Base-by-base conservation (phyloP, 2,113 vertebrate genomes). In the Nanger granti region DNA sequence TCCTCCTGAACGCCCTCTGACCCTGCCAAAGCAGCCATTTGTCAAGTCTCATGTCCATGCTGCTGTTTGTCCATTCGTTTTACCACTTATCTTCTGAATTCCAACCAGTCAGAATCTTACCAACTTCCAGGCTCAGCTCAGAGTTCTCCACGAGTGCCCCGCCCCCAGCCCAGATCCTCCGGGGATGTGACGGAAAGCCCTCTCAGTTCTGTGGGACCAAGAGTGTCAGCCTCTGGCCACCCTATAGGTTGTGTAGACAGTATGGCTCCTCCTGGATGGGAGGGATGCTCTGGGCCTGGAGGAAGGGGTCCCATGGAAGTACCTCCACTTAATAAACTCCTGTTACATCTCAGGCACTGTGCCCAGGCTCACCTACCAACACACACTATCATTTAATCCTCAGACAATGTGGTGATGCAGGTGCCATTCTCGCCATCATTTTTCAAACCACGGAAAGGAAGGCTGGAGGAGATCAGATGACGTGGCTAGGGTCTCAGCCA, bases 371-470 rank as follows among this genome's bases (percentile, higher is more conserved):
- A 7, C 1, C 0, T 2, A 1, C 7, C 2, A 4, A 24, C 6
- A 4, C 26, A 1, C 2, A 0, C 62, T 6, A 7, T 31, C 83
- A 2, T 3, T 47, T 12, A 9, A 4, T 15, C 37, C 28, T 37
- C 20, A 1, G 3, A 26, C 4, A 6, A 0, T 3, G 20, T n/a
- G 82, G 3, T 5, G 20, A 4, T 0, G 4, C 0, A 1, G 22
- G 41, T 4, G 8, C 47, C 4, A 0, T 62, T 17, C 34, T 11
- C 7, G 0, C 15, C 62, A 3, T 22, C 8, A 1, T 5, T 76
- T 17, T 66, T 83, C 69, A 60, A 69, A 29, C 2, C 47, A 49
- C 4, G 6, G 57, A 28, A 28, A 5, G 44, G 49, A 41, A 73
- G 59, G 7, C 26, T 14, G 22, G 79, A 69, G 37, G 87, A n/a